Base-by-base conservation (phyloP, 2,888 invertebrate genomes). In the Pristionchus arcanus region DNA sequence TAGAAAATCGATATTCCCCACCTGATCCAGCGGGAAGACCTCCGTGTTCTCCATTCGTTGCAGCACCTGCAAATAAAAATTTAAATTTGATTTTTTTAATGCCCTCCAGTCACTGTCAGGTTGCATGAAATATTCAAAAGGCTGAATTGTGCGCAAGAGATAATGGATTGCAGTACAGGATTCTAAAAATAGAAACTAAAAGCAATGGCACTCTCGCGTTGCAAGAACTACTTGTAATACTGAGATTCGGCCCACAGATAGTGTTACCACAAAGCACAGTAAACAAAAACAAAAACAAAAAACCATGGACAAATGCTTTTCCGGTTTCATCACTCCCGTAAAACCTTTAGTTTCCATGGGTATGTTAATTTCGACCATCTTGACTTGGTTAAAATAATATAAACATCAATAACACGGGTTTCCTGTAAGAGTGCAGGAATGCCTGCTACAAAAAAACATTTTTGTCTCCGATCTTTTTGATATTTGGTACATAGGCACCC, bases 1-100 rank as follows among this genome's bases (percentile, higher is more conserved):
- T n/a, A 63, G 7, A 37, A 37, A 74, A 34, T 21, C 31, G 31
- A 31, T 42, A 25, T n/a, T n/a, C 25, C 37, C 42, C 37, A 89
- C 83, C 83, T 95, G 95, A 90, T 95, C 95, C n/a, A 93, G 90
- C 25, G 92, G 92, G 34, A 91, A 91, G 19, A 93, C 90, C 68
- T 93, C 93, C 0, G 97, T 96, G 93, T 97, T 97, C 92, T 98
- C 97, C 95, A 98, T 98, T 92, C 97, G 97, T 84, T 97, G 97
- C 74, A 99, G 96, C 87, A 98, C 91, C 93, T 94, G 90, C 71
- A 92, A 77, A 42, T 25, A 42, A 37, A 42, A 2, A 37, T 68
- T 42, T 9, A 42, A 68, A 7, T 9, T 31, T 34, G 31, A 5
- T 0, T 71, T 68, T 4, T 25, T 28, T 9, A 59, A 59, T 55